These are phyloP conservation scores for Sula dactylatra DNA, from an alignment of 2,113 vertebrate species.

Conservation along the genomic window DNA sequence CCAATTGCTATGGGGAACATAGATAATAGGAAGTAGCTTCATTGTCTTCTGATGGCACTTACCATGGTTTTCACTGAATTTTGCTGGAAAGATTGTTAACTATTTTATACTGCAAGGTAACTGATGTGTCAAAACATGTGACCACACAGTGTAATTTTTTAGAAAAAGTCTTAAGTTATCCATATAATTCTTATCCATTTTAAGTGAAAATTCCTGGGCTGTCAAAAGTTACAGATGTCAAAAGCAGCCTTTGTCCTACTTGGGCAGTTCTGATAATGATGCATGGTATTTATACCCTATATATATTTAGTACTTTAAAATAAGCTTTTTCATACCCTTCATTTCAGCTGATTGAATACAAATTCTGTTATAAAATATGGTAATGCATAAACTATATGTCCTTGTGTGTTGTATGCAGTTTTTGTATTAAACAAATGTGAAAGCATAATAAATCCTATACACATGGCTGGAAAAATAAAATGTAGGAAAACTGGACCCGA, in stretches of 20 bases:
- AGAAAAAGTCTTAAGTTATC: neutral
- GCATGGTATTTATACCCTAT: neutral
- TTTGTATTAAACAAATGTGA: neutral
- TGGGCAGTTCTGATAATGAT: neutral
- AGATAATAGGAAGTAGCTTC: neutral
- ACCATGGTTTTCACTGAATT: neutral
- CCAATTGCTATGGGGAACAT: rapidly evolving
- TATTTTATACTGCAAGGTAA: neutral
- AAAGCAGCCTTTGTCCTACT: neutral
- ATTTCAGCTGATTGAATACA: neutral
- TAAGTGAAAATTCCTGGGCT: neutral
- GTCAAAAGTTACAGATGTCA: neutral
- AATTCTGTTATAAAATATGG: neutral
- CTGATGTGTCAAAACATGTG: neutral
- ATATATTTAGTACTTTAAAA: neutral
- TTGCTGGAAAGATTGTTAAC: neutral
- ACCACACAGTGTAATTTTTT: neutral
- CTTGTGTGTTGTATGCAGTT: neutral
- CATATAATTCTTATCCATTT: neutral
- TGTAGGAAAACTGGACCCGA: neutral
- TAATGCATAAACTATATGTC: neutral
- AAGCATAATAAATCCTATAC: neutral
- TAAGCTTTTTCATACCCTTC: neutral
- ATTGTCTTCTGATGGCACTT: neutral
- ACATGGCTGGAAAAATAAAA: neutral